phyloP scores from a whole-genome alignment of 2,797 vertebrate species.

The Sphaeramia orbicularis region DNA sequence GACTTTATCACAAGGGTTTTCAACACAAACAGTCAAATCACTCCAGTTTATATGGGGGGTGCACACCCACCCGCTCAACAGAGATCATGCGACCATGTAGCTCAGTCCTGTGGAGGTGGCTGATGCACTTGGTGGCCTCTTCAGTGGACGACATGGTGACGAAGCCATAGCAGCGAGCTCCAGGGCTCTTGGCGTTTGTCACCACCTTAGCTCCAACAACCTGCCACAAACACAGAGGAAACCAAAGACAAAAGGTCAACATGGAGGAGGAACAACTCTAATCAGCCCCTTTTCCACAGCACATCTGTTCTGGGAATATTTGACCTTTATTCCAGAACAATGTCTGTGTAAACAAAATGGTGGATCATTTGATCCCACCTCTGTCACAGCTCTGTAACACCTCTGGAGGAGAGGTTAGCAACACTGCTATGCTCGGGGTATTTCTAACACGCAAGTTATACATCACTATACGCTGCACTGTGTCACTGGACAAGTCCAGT shows the following conservation, averaged over 20 bases:
- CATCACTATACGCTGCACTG: no score
- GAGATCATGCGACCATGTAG: conserved; percentile 98
- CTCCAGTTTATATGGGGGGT: not conserved
- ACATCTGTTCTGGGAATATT: no score
- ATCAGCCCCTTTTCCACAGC: no score
- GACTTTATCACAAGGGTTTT: conserved; percentile 4
- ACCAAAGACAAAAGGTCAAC: not conserved
- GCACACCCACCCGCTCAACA: conserved; percentile 93
- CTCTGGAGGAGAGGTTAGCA: no score
- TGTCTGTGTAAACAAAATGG: no score
- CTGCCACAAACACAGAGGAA: conserved; percentile 67
- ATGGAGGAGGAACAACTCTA: not conserved
- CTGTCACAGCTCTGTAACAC: no score
- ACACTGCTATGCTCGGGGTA: no score
- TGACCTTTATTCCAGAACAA: no score
- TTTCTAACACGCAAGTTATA: no score
- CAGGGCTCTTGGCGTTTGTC: conserved; percentile 96
- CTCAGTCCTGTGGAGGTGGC: conserved; percentile 95
- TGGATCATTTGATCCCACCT: no score
- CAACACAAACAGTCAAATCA: not conserved
- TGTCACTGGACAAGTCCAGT: no score
- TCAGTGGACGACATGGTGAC: conserved; percentile 96
- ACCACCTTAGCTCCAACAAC: conserved; percentile 98
- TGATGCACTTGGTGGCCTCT: conserved; percentile 95
- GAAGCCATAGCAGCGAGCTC: conserved; percentile 97